These are phyloP conservation scores for Quadroppia sp. DNA, from an alignment of 2,888 invertebrate genomes.

Conservation along the genomic window DNA sequence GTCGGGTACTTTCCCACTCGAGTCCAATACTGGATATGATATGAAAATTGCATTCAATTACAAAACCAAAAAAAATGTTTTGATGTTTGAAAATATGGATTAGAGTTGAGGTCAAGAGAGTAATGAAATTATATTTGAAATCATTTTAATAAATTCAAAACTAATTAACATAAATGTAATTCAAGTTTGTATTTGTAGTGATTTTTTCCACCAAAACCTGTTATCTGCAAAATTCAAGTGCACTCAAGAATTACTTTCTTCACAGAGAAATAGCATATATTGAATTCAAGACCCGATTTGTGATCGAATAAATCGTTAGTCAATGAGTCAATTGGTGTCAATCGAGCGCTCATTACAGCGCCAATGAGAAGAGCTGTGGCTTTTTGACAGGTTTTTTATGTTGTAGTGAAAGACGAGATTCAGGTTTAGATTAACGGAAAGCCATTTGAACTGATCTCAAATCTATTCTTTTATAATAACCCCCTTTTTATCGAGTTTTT, in stretches of 20 bases:
- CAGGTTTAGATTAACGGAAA: slow-evolving; percentile 1
- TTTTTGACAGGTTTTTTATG: not conserved
- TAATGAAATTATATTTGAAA: too few relatives aligned
- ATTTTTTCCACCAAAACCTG: too few relatives aligned
- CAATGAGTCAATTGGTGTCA: not conserved
- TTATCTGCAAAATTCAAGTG: not conserved
- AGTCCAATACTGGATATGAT: slow-evolving; percentile 39
- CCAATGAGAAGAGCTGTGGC: not conserved
- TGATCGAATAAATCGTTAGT: too few relatives aligned
- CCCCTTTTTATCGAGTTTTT: too few relatives aligned
- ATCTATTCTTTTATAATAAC: not conserved
- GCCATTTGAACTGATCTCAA: not conserved
- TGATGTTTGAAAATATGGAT: too few relatives aligned
- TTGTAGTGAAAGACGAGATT: not conserved
- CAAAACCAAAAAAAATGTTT: not conserved
- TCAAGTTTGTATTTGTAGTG: not conserved
- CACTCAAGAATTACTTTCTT: not conserved
- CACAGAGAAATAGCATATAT: too few relatives aligned
- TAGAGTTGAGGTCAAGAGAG: too few relatives aligned
- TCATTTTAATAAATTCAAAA: too few relatives aligned
- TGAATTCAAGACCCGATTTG: too few relatives aligned
- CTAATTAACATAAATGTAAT: not conserved
- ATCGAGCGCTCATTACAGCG: not conserved
- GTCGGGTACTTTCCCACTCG: slow-evolving; percentile 40
- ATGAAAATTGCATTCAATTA: not conserved